phyloP scores from a whole-genome alignment of 2,113 vertebrate genomes.

The Myiozetetes cayanensis region DNA sequence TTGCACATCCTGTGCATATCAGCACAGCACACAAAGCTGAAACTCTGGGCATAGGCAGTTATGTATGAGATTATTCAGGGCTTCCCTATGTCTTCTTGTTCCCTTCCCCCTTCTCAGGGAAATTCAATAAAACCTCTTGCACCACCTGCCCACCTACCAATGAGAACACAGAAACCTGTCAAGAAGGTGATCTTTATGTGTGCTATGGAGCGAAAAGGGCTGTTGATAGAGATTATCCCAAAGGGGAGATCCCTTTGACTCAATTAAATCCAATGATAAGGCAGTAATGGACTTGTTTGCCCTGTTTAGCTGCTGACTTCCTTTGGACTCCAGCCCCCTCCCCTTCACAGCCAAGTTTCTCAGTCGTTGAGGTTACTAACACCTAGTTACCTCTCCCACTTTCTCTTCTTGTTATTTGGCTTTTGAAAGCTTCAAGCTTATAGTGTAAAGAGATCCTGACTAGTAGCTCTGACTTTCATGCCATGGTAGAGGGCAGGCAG shows the following conservation, averaged over 20 bases:
- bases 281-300: background rate
- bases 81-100: background rate
- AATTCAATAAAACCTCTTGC: background rate
- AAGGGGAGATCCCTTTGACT: background rate
- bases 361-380: background rate
- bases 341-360: background rate
- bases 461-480: background rate
- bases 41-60: background rate
- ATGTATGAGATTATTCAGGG: background rate
- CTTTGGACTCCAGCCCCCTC: background rate
- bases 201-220: background rate
- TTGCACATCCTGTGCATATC: background rate
- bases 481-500: background rate
- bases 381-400: background rate
- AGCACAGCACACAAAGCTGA: background rate
- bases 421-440: background rate
- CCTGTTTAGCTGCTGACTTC: background rate
- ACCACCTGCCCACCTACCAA: background rate
- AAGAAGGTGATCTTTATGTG: background rate
- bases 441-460: background rate
- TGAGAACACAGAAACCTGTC: accelerated
- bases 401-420: background rate
- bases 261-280: background rate
- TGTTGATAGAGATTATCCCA: background rate
- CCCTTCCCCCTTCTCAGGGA: background rate